Base-by-base conservation (phyloP, 2,797 vertebrate species). In the Agapornis canus region DNA sequence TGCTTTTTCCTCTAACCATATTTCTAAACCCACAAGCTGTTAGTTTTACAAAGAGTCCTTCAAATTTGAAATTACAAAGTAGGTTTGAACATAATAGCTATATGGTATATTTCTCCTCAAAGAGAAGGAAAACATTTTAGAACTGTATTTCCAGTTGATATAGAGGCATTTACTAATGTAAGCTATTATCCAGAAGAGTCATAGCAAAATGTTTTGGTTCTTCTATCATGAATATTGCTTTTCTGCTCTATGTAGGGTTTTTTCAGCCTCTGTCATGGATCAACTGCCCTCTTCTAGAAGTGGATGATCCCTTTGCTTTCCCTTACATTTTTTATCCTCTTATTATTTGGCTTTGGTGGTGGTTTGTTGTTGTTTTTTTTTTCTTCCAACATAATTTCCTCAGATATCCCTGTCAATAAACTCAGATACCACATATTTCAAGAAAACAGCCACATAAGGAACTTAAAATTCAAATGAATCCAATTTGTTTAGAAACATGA, bases 261-360 rank as follows among this genome's bases (percentile, higher is more conserved):
- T 78, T 82, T 14, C 66, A 84, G 10, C 5, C n/a, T 37, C n/a
- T 37, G 15, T 47, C n/a, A 20, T 13, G 10, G 45, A 45, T 57
- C 14, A 47, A 1, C 15, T 70, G 5, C 19, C 47, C 32, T n/a
- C 10, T 39, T 26, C 63, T 20, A 42, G 56, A 66, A 5, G 0
- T 2, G 39, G 59, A 57, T 72, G 25, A 2, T 82, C 20, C 27
- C 27, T 16, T 4, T 66, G 19, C 18, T 6, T 48, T 63, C 18
- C 9, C 8, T 65, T 7, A 7, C 3, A 20, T 32, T 45, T 12
- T 15, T 0, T 1, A 5, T 3, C 4, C 2, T 3, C 1, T 11
- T 20, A 11, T 4, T 15, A 3, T 31, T 60, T n/a, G 9, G 7
- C 13, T 57, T 71, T n/a, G 7, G n/a, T 42, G 35, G 15, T 26